These are phyloP conservation scores for Mimas tiliae DNA, from an alignment of 2,888 invertebrate species.

Conservation along the genomic window DNA sequence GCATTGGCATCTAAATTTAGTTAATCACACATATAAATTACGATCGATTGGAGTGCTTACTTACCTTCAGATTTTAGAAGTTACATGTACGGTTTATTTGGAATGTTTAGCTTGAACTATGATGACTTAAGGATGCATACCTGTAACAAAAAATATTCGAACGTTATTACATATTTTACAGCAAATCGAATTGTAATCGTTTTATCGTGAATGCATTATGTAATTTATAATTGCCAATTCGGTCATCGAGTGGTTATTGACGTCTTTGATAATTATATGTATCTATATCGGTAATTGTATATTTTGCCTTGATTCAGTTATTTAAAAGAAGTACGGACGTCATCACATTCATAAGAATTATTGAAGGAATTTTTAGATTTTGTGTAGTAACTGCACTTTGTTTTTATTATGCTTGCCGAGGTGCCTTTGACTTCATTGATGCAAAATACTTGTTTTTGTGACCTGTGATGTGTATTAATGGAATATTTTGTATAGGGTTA, in stretches of 20 bases:
- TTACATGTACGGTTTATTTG: no score
- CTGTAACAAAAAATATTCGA: constrained; percentile 4
- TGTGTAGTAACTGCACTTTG: background rate
- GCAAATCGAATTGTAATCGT: background rate
- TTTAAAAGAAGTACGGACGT: background rate
- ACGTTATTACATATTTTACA: background rate
- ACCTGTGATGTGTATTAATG: no score
- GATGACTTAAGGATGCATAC: background rate
- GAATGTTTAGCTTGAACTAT: background rate
- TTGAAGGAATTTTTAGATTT: background rate
- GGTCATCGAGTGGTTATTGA: background rate
- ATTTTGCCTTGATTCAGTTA: background rate
- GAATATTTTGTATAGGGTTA: no score
- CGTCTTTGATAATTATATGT: background rate
- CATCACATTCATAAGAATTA: background rate
- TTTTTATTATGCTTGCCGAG: no score
- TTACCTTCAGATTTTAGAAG: no score
- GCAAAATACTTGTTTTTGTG: no score
- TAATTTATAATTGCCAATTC: background rate
- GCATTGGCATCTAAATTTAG: no score
- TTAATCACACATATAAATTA: no score
- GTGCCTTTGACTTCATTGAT: no score
- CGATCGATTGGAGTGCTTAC: no score
- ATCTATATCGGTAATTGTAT: background rate
- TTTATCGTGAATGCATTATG: background rate